Percentiles rank a stretch among this genome's conserved stretches.
These are phyloP conservation scores for Ranitomeya imitator DNA, from an alignment of 2,113 vertebrate genomes.

Conservation along the genomic window DNA sequence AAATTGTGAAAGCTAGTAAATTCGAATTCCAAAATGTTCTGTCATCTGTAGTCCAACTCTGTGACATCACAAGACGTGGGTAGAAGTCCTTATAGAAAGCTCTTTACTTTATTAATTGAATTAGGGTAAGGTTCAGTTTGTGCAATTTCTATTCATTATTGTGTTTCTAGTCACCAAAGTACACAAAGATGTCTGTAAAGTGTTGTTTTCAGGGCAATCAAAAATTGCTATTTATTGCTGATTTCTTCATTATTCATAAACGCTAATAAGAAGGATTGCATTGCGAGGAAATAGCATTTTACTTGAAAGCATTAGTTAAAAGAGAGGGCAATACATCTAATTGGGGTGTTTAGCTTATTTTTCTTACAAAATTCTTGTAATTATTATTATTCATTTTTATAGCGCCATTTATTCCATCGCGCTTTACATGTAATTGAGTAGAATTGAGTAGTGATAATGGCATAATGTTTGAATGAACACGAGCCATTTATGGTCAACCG, in stretches of 20 bases:
- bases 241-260: slow-evolving; percentile 12
- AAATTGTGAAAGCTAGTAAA: too few relatives aligned
- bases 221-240: background rate
- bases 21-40: too few relatives aligned
- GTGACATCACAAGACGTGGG: background rate
- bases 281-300: background rate
- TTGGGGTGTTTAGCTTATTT: background rate
- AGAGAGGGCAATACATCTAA: background rate
- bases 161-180: background rate
- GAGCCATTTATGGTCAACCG: too few relatives aligned
- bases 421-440: too few relatives aligned
- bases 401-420: too few relatives aligned
- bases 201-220: background rate
- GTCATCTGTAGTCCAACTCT: too few relatives aligned
- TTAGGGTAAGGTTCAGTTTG: background rate
- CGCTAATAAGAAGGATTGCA: background rate
- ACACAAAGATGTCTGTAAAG: background rate
- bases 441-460: too few relatives aligned
- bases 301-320: background rate
- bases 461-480: too few relatives aligned
- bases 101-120: background rate
- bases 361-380: background rate
- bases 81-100: background rate
- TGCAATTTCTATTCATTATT: background rate
- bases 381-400: too few relatives aligned